phyloP scores from a whole-genome alignment of 1,140 invertebrate genomes.

The Aphelenchoides besseyi region DNA sequence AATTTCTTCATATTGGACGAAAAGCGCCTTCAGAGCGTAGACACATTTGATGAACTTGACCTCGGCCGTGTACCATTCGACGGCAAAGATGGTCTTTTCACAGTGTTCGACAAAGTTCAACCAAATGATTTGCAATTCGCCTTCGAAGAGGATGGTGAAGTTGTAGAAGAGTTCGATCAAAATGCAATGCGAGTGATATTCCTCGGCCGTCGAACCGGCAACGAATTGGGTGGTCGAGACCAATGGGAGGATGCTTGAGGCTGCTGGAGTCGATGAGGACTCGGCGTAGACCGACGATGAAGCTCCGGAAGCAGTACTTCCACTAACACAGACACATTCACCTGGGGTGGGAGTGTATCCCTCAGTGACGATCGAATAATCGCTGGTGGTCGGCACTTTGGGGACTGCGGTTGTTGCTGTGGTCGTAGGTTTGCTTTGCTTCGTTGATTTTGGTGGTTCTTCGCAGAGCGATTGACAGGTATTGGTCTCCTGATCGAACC shows the following conservation, averaged over 20 bases:
- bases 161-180: neutral
- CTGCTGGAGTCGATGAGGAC: neutral
- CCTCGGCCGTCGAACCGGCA: neutral
- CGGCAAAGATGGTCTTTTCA: constrained; percentile 14
- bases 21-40: constrained; percentile 18
- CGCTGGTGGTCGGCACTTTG: neutral
- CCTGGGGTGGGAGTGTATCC: neutral
- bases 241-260: neutral
- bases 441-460: neutral
- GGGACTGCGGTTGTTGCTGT: neutral
- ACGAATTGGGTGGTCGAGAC: neutral
- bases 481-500: neutral
- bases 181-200: neutral
- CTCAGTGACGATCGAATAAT: neutral
- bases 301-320: neutral
- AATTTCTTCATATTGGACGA: constrained; percentile 1
- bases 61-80: neutral
- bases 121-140: neutral
- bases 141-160: neutral
- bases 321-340: neutral
- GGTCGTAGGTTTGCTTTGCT: neutral
- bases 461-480: neutral
- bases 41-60: constrained; percentile 9
- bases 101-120: neutral
- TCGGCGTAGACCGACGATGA: neutral